A percentile compares a stretch with the other conserved stretches of the same genome.
These are phyloP conservation scores for Mizuhopecten yessoensis DNA, from an alignment of 1,140 invertebrate species.

Conservation along the genomic window DNA sequence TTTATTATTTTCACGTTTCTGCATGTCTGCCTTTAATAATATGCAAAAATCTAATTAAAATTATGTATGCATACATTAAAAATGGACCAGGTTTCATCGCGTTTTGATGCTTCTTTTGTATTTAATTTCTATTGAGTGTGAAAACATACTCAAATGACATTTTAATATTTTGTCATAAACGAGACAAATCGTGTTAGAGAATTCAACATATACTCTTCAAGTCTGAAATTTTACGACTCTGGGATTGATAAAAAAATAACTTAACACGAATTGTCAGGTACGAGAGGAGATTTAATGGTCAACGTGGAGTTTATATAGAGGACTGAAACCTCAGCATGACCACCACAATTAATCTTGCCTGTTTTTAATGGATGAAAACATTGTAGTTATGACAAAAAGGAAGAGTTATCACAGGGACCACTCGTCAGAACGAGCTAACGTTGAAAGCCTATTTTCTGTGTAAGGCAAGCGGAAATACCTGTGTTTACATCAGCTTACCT, in stretches of 20 bases:
- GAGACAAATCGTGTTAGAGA: background rate
- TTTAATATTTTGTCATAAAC: constrained; percentile 8
- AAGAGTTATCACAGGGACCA: background rate
- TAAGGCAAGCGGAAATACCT: constrained; percentile 21
- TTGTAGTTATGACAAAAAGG: constrained; percentile 39
- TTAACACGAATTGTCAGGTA: background rate
- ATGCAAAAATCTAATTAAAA: background rate
- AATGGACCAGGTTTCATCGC: background rate
- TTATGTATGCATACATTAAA: background rate
- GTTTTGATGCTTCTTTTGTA: background rate
- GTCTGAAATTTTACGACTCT: constrained; percentile 3
- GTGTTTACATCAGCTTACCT: background rate
- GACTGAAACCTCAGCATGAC: background rate
- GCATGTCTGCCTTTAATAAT: background rate
- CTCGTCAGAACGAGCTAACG: background rate
- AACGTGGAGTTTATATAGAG: background rate
- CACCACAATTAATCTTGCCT: background rate
- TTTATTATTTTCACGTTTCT: background rate
- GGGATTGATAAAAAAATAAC: background rate
- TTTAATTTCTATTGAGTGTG: background rate
- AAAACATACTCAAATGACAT: constrained; percentile 11
- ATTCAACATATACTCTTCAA: constrained; percentile 23
- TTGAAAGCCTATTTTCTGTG: background rate
- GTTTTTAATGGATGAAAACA: background rate
- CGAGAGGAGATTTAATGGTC: background rate